These are phyloP conservation scores for Daphoenositta chrysoptera DNA, from an alignment of 2,113 vertebrate genomes.

Conservation along the genomic window DNA sequence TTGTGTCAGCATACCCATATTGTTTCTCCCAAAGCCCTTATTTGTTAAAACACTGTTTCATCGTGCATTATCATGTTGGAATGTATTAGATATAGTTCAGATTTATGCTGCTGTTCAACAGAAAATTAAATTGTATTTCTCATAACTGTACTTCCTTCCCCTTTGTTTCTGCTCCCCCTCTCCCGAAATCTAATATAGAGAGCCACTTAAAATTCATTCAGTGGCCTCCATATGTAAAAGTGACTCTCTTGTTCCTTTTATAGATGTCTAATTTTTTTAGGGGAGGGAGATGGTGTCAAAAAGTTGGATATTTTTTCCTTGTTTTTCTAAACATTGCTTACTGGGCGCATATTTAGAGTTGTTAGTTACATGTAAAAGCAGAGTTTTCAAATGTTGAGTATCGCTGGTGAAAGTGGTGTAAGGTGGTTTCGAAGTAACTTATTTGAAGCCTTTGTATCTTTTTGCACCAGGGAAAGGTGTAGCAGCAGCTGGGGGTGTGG, in stretches of 20 bases:
- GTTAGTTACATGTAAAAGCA: not conserved
- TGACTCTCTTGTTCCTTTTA: not conserved
- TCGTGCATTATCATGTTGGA: not conserved
- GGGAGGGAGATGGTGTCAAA: not conserved
- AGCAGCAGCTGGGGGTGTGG: not conserved
- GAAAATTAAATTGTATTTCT: conserved; percentile 34
- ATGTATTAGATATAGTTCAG: not conserved
- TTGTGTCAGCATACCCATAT: not conserved
- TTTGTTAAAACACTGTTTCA: not conserved
- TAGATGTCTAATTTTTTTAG: not conserved
- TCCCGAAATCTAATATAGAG: conserved; percentile 15
- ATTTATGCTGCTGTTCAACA: not conserved
- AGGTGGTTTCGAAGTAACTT: not conserved
- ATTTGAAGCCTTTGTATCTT: not conserved
- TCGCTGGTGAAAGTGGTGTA: not conserved
- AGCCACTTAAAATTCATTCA: conserved; percentile 10
- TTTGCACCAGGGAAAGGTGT: not conserved
- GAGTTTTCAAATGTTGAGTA: not conserved
- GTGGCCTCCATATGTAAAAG: not conserved
- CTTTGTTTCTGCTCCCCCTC: conserved; percentile 13
- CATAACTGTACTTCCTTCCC: conserved; percentile 28
- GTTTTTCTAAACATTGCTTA: not conserved
- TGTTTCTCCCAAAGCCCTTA: not conserved
- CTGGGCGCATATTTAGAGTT: not conserved
- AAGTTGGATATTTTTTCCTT: not conserved